Evolutionary conservation across 1,140 invertebrate genomes (phyloP).

Genomic region (Bemisia tabaci): DNA sequence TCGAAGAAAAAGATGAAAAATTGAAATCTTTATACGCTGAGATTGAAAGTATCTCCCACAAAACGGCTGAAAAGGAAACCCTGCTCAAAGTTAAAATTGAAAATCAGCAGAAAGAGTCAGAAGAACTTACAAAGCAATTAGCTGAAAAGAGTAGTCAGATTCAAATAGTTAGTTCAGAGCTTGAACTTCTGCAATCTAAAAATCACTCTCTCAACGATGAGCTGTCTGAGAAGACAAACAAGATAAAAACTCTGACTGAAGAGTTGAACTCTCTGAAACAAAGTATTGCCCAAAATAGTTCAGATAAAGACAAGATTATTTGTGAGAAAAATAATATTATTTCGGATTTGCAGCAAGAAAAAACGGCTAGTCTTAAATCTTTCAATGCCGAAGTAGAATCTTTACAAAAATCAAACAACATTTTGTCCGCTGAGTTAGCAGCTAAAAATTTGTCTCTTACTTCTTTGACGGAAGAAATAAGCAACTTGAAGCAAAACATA

Average conservation of each 20-base stretch:
- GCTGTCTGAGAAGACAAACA: not conserved
- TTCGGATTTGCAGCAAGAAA: not conserved
- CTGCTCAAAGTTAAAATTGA: constrained; percentile 3
- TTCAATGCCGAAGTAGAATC: not conserved
- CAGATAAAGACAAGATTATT: not conserved
- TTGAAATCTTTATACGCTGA: constrained; percentile 1
- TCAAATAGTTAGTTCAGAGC: not conserved
- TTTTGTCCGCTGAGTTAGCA: not conserved
- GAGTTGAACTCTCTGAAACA: not conserved
- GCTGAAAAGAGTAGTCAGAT: not conserved
- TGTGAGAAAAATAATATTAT: not conserved
- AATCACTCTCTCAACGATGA: constrained; percentile 1
- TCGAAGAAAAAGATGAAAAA: constrained; percentile 17
- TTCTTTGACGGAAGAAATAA: not conserved
- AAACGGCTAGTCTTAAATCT: not conserved
- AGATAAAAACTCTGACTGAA: not conserved
- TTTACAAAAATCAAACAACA: not conserved
- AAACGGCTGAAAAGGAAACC: constrained; percentile 6
- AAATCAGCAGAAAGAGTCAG: constrained; percentile 6
- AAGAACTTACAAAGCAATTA: constrained; percentile 2
- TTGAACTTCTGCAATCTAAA: not conserved
- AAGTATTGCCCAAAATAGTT: not conserved
- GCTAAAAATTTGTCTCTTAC: not conserved
- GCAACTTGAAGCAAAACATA: not conserved
- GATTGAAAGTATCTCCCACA: not conserved